A percentile compares a stretch with the other conserved stretches of the same genome.
Evolutionary conservation across 2,888 invertebrate species (phyloP).

Genomic region (Acleris sparsana): DNA sequence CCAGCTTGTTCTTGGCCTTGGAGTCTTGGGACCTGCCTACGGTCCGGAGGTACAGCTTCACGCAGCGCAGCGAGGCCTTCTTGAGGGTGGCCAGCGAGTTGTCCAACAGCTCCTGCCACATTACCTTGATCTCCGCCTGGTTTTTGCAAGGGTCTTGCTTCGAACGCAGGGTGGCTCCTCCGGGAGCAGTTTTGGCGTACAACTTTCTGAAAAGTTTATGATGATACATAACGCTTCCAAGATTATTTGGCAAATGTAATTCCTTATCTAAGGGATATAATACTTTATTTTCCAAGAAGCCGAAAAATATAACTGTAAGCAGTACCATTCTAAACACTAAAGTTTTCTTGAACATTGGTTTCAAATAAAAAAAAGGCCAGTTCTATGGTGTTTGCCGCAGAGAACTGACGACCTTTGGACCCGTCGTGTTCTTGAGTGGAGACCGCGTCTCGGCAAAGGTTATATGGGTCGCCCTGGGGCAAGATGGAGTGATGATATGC

Average conservation of each 20-base stretch:
- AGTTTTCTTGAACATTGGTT: too few relatives aligned
- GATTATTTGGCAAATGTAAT: not conserved
- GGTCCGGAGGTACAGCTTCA: constrained; percentile 40
- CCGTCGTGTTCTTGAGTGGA: too few relatives aligned
- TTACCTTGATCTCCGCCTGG: not conserved
- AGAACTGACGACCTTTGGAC: too few relatives aligned
- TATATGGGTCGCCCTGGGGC: too few relatives aligned
- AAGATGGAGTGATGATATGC: too few relatives aligned
- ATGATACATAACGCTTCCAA: not conserved
- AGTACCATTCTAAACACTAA: too few relatives aligned
- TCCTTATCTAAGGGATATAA: too few relatives aligned
- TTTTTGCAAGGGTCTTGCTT: not conserved
- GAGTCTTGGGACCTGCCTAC: constrained; percentile 8
- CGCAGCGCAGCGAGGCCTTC: constrained; percentile 42
- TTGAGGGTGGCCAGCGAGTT: constrained; percentile 40
- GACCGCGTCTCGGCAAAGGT: too few relatives aligned
- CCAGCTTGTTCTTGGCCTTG: not conserved
- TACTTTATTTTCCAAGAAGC: too few relatives aligned
- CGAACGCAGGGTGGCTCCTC: not conserved
- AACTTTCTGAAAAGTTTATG: not conserved
- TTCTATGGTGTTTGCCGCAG: too few relatives aligned
- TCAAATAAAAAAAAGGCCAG: too few relatives aligned
- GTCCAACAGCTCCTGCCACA: constrained; percentile 51
- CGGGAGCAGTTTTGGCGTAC: not conserved
- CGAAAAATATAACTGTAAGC: too few relatives aligned